Evolutionary conservation across 2,797 vertebrate genomes (phyloP).

Genomic region (Leptodactylus fallax): DNA sequence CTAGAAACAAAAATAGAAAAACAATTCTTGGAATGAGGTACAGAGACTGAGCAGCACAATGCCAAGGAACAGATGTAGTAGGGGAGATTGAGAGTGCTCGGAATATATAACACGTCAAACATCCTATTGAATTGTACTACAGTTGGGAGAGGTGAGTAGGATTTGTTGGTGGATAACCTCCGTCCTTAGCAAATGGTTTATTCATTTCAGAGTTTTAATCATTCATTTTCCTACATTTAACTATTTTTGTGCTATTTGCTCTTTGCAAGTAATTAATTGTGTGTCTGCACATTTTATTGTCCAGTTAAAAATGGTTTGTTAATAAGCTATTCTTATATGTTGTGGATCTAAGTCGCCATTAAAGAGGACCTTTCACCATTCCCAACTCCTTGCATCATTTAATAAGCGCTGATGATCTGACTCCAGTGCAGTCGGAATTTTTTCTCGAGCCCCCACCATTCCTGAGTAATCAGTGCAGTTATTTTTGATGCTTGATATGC

Average conservation of each 20-base stretch:
- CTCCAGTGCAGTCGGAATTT: too few species aligned
- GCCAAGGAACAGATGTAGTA: constrained; percentile 14
- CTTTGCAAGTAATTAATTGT: not conserved
- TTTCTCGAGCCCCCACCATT: too few species aligned
- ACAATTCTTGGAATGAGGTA: constrained; percentile 43
- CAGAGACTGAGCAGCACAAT: not conserved
- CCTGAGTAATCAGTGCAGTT: too few species aligned
- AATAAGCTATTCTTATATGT: too few species aligned
- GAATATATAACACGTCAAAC: not conserved
- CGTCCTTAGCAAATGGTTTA: not conserved
- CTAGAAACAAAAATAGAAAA: constrained; percentile 5
- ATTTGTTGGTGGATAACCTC: not conserved
- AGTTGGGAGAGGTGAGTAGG: not conserved
- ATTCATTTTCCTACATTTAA: not conserved
- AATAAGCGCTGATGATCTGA: too few species aligned
- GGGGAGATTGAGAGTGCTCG: not conserved
- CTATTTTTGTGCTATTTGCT: not conserved
- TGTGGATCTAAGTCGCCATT: too few species aligned
- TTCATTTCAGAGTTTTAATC: not conserved
- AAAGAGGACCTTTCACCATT: too few species aligned
- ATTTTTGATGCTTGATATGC: too few species aligned
- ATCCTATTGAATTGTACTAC: not conserved
- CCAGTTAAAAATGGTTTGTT: not conserved
- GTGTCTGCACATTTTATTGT: not conserved
- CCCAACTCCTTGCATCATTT: too few species aligned